These are phyloP conservation scores for Pyxicephalus adspersus DNA, from an alignment of 2,113 vertebrate species.

Conservation along the genomic window DNA sequence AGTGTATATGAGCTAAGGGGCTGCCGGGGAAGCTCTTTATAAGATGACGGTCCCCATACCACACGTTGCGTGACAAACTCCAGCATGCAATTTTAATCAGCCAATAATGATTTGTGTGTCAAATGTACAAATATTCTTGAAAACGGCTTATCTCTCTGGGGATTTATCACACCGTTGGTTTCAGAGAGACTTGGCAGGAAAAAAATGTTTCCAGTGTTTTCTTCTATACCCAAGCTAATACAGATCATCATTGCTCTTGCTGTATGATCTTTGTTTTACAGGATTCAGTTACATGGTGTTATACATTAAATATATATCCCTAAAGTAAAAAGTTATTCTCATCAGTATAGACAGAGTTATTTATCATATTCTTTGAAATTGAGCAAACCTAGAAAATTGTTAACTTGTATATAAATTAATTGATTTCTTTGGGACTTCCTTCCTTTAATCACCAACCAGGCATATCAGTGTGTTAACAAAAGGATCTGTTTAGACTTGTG, in stretches of 20 bases:
- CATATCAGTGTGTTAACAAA: slow-evolving; percentile 19
- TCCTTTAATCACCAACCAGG: not conserved
- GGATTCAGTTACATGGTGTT: not conserved
- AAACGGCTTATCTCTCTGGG: not conserved
- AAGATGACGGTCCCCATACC: no score
- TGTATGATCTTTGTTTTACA: not conserved
- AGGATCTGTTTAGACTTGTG: slow-evolving; percentile 19
- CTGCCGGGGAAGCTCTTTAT: no score
- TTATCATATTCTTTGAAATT: not conserved
- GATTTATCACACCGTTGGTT: no score
- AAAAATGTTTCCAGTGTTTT: no score
- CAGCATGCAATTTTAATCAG: no score
- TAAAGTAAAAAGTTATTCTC: not conserved
- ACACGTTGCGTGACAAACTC: no score
- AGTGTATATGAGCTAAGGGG: no score
- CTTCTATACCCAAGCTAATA: no score
- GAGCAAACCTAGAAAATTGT: not conserved
- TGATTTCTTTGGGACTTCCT: slow-evolving; percentile 25
- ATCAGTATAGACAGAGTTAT: not conserved
- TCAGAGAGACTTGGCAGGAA: no score
- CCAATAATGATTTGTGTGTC: not conserved
- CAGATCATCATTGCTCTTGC: no score
- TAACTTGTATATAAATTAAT: slow-evolving; percentile 10
- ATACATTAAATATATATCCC: not conserved
- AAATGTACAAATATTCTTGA: not conserved